phyloP scores from a whole-genome alignment of 2,888 invertebrate genomes.

The Tetheella fluctuosa region DNA sequence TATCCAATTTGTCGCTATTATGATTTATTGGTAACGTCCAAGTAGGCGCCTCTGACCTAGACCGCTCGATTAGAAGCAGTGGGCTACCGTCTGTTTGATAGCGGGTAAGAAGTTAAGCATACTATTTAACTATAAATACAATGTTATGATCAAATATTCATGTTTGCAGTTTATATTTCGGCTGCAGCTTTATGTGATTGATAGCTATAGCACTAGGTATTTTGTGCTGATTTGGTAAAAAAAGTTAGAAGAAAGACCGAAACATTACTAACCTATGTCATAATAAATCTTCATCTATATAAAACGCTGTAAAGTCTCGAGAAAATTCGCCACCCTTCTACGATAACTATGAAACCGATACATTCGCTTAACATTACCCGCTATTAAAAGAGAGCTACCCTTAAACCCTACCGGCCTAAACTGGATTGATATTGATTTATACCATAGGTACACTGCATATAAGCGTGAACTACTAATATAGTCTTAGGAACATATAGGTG shows the following conservation, averaged over 20 bases:
- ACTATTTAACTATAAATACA: too few relatives aligned
- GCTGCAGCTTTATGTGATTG: too few relatives aligned
- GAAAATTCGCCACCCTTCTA: too few relatives aligned
- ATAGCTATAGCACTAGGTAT: too few relatives aligned
- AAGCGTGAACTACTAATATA: background rate
- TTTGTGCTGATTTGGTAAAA: too few relatives aligned
- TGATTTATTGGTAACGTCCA: slow-evolving; percentile 71
- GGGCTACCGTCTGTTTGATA: slow-evolving; percentile 20
- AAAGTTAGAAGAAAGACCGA: too few relatives aligned
- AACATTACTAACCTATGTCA: too few relatives aligned
- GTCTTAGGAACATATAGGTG: background rate
- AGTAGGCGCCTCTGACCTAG: slow-evolving; percentile 75
- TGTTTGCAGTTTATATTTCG: too few relatives aligned
- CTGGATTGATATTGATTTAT: slow-evolving; percentile 13
- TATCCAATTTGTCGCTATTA: slow-evolving; percentile 81
- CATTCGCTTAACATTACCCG: background rate
- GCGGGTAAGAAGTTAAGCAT: background rate
- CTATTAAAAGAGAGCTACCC: background rate
- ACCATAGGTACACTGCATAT: background rate
- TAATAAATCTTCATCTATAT: too few relatives aligned
- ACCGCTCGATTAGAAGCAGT: slow-evolving; percentile 43
- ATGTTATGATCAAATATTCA: too few relatives aligned
- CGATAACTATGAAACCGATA: background rate
- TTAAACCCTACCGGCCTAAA: slow-evolving; percentile 18
- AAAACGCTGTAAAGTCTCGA: too few relatives aligned